phyloP scores from a whole-genome alignment of 2,797 vertebrate species.

The Pelobates cultripes region DNA sequence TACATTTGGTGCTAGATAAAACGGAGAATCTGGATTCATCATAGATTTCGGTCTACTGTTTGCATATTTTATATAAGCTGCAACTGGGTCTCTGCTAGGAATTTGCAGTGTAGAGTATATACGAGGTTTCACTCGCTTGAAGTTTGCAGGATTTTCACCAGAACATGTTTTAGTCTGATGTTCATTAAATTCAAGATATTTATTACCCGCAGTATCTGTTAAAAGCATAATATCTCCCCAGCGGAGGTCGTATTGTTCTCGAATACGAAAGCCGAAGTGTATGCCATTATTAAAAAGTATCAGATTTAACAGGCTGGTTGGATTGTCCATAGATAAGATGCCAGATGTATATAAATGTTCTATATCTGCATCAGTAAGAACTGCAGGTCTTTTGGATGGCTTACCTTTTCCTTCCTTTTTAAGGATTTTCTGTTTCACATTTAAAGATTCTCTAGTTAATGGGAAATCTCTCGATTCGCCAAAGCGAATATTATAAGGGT shows the following conservation, averaged over 20 bases:
- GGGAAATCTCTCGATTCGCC: slow-evolving; percentile 38
- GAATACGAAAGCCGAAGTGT: slow-evolving; percentile 31
- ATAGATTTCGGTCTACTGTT: slow-evolving; percentile 23
- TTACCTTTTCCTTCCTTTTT: slow-evolving; percentile 23
- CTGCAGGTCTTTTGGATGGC: slow-evolving; percentile 2
- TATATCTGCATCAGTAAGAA: slow-evolving; percentile 35
- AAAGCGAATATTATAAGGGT: slow-evolving; percentile 31
- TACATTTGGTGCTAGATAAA: slow-evolving; percentile 38
- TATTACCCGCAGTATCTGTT: slow-evolving; percentile 21
- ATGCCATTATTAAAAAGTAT: slow-evolving; percentile 44
- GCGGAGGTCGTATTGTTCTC: slow-evolving; percentile 36
- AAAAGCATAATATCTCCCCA: slow-evolving; percentile 35
- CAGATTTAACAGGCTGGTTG: slow-evolving; percentile 36
- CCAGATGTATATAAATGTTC: slow-evolving; percentile 25
- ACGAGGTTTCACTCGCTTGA: slow-evolving; percentile 22
- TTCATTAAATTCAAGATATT: slow-evolving; percentile 32
- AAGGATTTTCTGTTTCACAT: slow-evolving; percentile 33
- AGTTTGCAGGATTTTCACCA: slow-evolving; percentile 22
- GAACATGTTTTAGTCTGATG: background rate
- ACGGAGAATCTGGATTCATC: slow-evolving; percentile 37
- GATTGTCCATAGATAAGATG: slow-evolving; percentile 31
- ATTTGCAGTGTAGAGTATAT: slow-evolving; percentile 18
- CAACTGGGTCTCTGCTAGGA: slow-evolving; percentile 28
- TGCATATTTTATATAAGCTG: slow-evolving; percentile 31
- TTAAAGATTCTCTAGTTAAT: slow-evolving; percentile 28